Base-by-base conservation (phyloP, 2,797 vertebrate species). In the Mormyrops boulengeri region DNA sequence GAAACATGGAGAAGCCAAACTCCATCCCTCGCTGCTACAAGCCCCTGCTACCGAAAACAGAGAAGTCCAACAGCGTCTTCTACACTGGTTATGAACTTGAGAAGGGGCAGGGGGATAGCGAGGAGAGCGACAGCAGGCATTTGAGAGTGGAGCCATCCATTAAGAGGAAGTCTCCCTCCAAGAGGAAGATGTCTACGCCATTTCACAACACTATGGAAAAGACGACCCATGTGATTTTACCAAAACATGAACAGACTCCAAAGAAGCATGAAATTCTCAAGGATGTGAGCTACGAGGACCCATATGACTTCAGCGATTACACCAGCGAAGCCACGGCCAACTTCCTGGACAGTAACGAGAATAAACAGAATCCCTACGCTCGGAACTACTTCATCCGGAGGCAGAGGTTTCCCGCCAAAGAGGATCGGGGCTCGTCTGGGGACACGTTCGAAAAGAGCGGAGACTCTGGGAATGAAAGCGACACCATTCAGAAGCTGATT, bases 211-310 rank as follows among this genome's bases (percentile, higher is more conserved):
- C 96, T 93, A 95, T 96, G 91, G 96, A 96, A 95, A 96, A 96
- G 94, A 97, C 97, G 93, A 97, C 98, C 91, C 94, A 96, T 95
- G 94, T 96, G 94, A 93, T 98, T 94, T 96, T 98, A 94, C 97
- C 96, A 90, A 97, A 97, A 95, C 95, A 96, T 93, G 95, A 97
- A 94, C 96, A 95, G 90, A 95, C 94, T 92, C 94, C 95, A 91
- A 95, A 96, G 93, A 97, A 96, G 92, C 95, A 94, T 93, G 94
- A 94, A 93, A 95, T 94, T 91, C 95, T 95, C 92, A 95, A 95
- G 93, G 96, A 96, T 93, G 95, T 94, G 88, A 96, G 94, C 94
- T 96, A 97, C 91, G 95, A 97, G 96, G 96, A 97, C 92, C 95
- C 95, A 90, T 94, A 94, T 93, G 96, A 96, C 92, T 94, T 96